Base-by-base conservation (phyloP, 2,797 vertebrate genomes). In the Trematomus bernacchii region DNA sequence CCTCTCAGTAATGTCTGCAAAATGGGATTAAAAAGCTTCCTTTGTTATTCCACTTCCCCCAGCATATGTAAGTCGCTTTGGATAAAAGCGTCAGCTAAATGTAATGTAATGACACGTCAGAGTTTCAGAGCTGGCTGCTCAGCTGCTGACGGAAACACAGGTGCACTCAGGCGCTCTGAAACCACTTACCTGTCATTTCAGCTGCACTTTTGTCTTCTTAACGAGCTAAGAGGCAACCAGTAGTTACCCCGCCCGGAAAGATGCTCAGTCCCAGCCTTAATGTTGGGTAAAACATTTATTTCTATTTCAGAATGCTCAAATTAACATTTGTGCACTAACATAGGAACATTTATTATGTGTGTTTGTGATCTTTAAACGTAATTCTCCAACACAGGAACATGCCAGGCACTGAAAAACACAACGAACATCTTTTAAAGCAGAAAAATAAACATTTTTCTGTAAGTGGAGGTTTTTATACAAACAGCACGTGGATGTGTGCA, bases 311-410 rank as follows among this genome's bases (percentile, higher is more conserved):
- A 27, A 3, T 4, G 47, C 12, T 27, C 3, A 16, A 55, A 66
- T 1, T 33, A 63, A 21, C 43, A 23, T 46, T 46, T 52, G 59
- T n/a, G 60, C 40, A 19, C 9, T 46, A 15, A 0, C 10, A 69
- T 3, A n/a, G 46, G 21, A 66, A 57, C 57, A 33, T 71, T 57
- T 80, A 55, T 66, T 66, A 11, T 5, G 5, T 21, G 23, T 27
- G 55, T 61, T 51, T 9, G 3, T 76, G 64, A 54, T 18, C 58
- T n/a, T 66, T 21, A 58, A 76, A 69, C 54, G 33, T 30, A 0
- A 50, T 19, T 63, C 55, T 69, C 19, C 1, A 48, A 50, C 59
- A 74, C 71, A 47, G n/a, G 57, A 58, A 23, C 87, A 83, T 86
- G 85, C 79, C 47, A 0, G n/a, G 6, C 33, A 71, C 73, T 27